phyloP scores from a whole-genome alignment of 2,113 vertebrate genomes.

The Dunckerocampus dactyliophorus region DNA sequence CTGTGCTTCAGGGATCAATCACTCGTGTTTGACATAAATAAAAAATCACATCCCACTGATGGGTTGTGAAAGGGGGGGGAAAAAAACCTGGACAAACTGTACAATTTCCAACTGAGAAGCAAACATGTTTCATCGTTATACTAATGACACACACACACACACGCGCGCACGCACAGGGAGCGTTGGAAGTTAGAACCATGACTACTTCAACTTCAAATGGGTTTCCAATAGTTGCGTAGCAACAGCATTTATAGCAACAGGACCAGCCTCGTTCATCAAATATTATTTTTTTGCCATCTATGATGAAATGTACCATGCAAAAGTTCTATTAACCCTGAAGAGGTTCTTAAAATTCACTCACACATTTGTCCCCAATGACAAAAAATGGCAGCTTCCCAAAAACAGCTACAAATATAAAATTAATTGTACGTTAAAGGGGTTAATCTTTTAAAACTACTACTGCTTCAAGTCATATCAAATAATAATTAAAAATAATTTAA shows the following conservation, averaged over 20 bases:
- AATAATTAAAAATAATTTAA: too few relatives aligned
- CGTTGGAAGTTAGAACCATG: constrained; percentile 18
- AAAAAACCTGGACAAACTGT: background rate
- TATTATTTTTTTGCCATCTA: constrained; percentile 8
- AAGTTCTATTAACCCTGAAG: background rate
- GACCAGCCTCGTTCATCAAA: constrained; percentile 18
- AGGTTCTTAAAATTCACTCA: too few relatives aligned
- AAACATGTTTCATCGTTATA: constrained; percentile 15
- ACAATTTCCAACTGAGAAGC: constrained; percentile 5
- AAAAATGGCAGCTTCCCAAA: too few relatives aligned
- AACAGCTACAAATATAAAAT: too few relatives aligned
- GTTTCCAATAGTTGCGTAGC: constrained; percentile 43
- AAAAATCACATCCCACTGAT: constrained; percentile 1
- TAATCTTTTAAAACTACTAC: too few relatives aligned
- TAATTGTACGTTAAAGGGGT: too few relatives aligned
- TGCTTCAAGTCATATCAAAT: too few relatives aligned
- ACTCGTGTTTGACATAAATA: background rate
- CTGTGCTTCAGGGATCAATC: constrained; percentile 11
- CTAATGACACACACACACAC: background rate
- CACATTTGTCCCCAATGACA: too few relatives aligned
- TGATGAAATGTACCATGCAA: background rate
- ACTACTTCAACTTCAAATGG: constrained; percentile 25
- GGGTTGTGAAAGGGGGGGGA: background rate
- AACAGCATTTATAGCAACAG: constrained; percentile 32
- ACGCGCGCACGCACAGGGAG: too few relatives aligned